Base-by-base conservation (phyloP, 2,888 invertebrate species). In the Sipunculus nudus region DNA sequence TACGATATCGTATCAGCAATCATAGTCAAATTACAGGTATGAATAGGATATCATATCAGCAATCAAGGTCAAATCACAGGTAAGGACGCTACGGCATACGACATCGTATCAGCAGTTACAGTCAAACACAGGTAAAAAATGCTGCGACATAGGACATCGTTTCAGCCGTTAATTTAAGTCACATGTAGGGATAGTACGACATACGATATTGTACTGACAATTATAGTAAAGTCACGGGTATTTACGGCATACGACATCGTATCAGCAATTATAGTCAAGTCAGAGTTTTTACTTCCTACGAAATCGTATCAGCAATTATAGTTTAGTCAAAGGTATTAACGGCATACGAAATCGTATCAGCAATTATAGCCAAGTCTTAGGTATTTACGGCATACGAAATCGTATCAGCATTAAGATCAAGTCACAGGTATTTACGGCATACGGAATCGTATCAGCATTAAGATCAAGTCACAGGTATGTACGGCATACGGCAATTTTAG, bases 241-340 rank as follows among this genome's bases (percentile, higher is more conserved):
- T n/a, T n/a, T n/a, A n/a, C n/a, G 8, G 47, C 10, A 25, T 64
- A 64, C 38, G 65, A 55, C 6, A 48, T 56, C 25, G 43, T 65
- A 25, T 45, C 59, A 6, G 45, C 60, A 0, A 25, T 61, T 45
- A 46, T 64, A 35, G 49, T 45, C 26, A 52, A 61, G 39, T 56
- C 56, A 19, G 60, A 64, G 61, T 60, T 64, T 10, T 23, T 25
- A 10, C n/a, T n/a, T n/a, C n/a, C 8, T 46, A 64, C 38, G 65
- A 55, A 13, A 48, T 56, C 25, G 43, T 65, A 25, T 45, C 59
- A 6, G 45, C 60, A 0, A 25, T 61, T 45, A 46, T 64, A 35
- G 49, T 45, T 21, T 45, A 61, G 39, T 56, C 56, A 19, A 60
- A 64, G 61, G 64, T 64, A 19, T n/a, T n/a, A n/a, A n/a, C n/a